Evolutionary conservation across 2,888 invertebrate genomes (phyloP).

Genomic region (Apotomis betuletana): DNA sequence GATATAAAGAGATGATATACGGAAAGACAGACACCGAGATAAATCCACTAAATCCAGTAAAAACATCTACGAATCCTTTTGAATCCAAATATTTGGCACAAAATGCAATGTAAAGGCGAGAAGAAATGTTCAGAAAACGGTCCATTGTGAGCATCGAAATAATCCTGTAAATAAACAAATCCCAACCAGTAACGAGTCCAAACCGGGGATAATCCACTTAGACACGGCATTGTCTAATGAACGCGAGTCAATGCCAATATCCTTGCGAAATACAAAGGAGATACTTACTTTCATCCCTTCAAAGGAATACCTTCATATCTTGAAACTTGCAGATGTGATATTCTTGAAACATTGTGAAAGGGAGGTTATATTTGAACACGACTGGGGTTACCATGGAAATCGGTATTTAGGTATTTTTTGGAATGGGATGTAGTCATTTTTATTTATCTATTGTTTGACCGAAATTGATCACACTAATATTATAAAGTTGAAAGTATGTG

Average conservation of each 20-base stretch:
- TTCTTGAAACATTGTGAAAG: constrained; percentile 26
- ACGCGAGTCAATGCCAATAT: constrained; percentile 43
- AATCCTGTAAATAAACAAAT: constrained; percentile 17
- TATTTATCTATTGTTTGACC: too few species aligned
- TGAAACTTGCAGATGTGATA: constrained; percentile 22
- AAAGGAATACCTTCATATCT: constrained; percentile 39
- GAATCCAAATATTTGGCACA: neutral
- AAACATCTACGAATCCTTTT: neutral
- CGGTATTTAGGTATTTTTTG: too few species aligned
- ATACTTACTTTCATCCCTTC: constrained; percentile 40
- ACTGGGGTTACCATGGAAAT: neutral
- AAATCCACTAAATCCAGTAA: too few species aligned
- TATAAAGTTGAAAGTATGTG: too few species aligned
- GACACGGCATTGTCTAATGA: constrained; percentile 39
- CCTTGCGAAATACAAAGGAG: constrained; percentile 38
- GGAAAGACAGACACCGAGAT: too few species aligned
- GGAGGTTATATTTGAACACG: constrained; percentile 10
- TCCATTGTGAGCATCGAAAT: constrained; percentile 43
- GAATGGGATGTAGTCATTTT: too few species aligned
- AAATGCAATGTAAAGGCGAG: neutral
- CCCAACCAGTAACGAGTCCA: constrained; percentile 22
- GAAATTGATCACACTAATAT: too few species aligned
- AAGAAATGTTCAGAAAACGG: neutral
- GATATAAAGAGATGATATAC: too few species aligned
- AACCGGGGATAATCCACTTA: constrained; percentile 46